These are phyloP conservation scores for Corythoichthys haematopterus DNA, from an alignment of 2,113 vertebrate genomes.

Conservation along the genomic window DNA sequence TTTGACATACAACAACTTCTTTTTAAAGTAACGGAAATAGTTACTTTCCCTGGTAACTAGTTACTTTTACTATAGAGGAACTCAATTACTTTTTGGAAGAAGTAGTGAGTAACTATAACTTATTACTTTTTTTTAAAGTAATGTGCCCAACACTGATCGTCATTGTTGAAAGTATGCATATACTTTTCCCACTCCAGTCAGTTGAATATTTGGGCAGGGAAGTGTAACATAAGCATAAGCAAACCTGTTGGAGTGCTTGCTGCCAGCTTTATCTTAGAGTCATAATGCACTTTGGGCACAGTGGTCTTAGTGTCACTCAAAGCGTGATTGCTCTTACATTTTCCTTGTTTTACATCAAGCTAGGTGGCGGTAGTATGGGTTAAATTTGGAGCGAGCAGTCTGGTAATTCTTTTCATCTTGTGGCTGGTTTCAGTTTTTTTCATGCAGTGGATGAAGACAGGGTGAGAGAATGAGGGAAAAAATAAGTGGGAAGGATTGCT, in stretches of 20 bases:
- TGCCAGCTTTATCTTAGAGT: conserved; percentile 29
- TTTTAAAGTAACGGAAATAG: no score
- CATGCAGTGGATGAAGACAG: conserved; percentile 43
- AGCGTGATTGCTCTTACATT: neutral
- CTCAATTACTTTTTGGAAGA: no score
- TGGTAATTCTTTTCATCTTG: conserved; percentile 62
- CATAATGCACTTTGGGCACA: conserved; percentile 17
- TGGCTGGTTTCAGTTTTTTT: conserved; percentile 66
- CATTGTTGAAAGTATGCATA: neutral
- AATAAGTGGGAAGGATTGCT: conserved; percentile 25
- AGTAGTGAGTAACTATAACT: no score
- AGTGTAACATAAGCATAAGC: conserved; percentile 41
- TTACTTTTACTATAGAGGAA: no score
- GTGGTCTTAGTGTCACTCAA: conserved; percentile 22
- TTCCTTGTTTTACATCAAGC: conserved; percentile 21
- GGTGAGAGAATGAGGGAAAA: conserved; percentile 13
- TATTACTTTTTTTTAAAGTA: no score
- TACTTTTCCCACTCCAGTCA: neutral
- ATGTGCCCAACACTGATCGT: no score
- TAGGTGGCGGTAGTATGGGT: neutral
- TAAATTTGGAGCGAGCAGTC: conserved; percentile 9
- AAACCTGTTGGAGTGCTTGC: conserved; percentile 18
- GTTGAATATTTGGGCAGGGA: conserved; percentile 45
- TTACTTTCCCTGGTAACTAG: no score
- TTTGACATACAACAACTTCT: no score